A percentile compares a stretch with the other conserved stretches of the same genome.
phyloP scores from a whole-genome alignment of 2,113 vertebrate genomes.

The Gorsachius goisagi region DNA sequence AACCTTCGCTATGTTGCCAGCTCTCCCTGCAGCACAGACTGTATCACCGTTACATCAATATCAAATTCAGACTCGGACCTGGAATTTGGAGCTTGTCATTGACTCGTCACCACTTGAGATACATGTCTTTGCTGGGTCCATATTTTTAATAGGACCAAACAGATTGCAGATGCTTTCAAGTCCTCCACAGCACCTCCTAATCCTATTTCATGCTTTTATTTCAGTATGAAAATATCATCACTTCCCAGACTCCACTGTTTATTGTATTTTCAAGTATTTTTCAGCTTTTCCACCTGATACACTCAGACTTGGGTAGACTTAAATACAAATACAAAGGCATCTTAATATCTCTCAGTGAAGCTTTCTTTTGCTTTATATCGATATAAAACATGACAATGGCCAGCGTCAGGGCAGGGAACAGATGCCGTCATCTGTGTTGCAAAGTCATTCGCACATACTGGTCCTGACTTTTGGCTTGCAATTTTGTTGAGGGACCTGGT shows the following conservation, averaged over 20 bases:
- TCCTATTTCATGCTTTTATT: not conserved
- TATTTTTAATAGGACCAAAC: not conserved
- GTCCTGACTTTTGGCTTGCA: not conserved
- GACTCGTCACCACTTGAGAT: not conserved
- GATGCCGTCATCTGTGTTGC: not conserved
- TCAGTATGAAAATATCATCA: not conserved
- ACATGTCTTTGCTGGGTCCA: not conserved
- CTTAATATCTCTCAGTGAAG: not conserved
- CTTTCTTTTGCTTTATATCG: not conserved
- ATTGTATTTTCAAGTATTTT: not conserved
- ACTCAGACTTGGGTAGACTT: not conserved
- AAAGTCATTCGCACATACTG: not conserved
- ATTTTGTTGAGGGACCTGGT: not conserved
- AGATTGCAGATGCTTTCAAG: not conserved
- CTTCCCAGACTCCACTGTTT: not conserved
- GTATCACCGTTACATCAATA: not conserved
- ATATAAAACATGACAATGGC: not conserved
- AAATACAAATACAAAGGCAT: not conserved
- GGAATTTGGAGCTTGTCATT: not conserved
- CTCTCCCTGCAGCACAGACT: not conserved
- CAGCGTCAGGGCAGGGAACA: not conserved
- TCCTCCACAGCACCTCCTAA: not conserved
- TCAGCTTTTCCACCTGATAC: not conserved
- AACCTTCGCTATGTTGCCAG: not conserved
- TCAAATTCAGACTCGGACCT: not conserved